A percentile compares a stretch with the other conserved stretches of the same genome.
Conservation (phyloP, 2,888 invertebrate species). For the Morpho achilles region DNA sequence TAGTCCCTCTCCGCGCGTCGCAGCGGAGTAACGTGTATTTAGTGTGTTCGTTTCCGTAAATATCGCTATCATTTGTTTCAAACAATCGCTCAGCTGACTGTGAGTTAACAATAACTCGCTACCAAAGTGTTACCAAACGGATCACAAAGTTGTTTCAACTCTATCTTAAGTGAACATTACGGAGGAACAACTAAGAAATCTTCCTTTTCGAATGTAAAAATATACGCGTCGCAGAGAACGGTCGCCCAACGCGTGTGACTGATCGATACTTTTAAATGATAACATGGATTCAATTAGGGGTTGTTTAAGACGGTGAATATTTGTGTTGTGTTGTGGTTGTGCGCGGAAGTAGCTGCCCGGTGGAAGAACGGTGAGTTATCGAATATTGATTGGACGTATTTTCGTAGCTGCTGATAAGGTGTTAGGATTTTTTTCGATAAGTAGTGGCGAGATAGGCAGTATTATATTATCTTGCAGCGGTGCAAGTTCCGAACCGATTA, state of each 20-base stretch:
- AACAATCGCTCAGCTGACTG: constrained; percentile 72
- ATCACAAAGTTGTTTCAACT: constrained; percentile 2
- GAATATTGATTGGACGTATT: constrained; percentile 64
- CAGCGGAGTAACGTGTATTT: constrained; percentile 32
- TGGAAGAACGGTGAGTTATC: constrained; percentile 53
- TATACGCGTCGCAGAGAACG: constrained; percentile 70
- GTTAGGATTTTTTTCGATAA: constrained; percentile 57
- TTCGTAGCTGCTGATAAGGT: constrained; percentile 52
- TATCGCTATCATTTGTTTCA: constrained; percentile 64
- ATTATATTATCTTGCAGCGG: constrained; percentile 16
- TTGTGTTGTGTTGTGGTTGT: constrained; percentile 44
- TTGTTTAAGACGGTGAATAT: constrained; percentile 63
- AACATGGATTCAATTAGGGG: constrained; percentile 76
- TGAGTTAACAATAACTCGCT: constrained; percentile 43
- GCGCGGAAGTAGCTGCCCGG: constrained; percentile 32
- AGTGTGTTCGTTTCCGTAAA: constrained; percentile 41
- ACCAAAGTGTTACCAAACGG: constrained; percentile 7
- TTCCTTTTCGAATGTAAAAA: constrained; percentile 68
- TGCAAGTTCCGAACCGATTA: constrained; percentile 21
- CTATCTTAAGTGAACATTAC: constrained; percentile 1
- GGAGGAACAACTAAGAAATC: constrained; percentile 51
- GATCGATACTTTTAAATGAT: constrained; percentile 78
- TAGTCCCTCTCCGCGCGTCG: constrained; percentile 62
- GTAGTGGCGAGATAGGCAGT: constrained; percentile 10
- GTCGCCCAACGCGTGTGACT: constrained; percentile 66